Conservation (phyloP, 2,113 vertebrate species). For the Gnathonemus longibarbis region DNA sequence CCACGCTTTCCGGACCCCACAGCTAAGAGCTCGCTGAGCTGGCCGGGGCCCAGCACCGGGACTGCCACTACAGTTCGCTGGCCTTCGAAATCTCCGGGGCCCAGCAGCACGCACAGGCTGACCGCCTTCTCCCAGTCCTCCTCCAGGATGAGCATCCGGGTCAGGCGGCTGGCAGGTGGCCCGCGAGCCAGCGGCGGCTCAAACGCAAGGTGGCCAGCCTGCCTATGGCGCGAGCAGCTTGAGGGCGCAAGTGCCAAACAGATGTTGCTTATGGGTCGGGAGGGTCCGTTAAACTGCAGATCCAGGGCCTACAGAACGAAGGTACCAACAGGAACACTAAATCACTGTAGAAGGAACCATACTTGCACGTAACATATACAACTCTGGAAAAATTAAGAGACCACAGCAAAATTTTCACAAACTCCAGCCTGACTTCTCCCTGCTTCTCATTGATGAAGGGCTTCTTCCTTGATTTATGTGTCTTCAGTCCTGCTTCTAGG, state of each 20-base stretch:
- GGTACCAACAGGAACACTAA: neutral
- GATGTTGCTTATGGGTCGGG: constrained; percentile 47
- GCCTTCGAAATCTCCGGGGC: constrained; percentile 26
- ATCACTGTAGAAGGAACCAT: neutral
- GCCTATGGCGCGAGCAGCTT: constrained; percentile 51
- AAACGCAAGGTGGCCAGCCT: constrained; percentile 30
- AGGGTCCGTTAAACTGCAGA: constrained; percentile 32
- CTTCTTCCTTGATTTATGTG: too few relatives aligned
- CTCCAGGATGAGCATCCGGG: constrained; percentile 22
- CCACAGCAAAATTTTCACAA: neutral
- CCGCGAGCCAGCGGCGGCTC: constrained; percentile 34
- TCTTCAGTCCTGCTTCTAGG: too few relatives aligned
- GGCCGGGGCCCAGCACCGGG: constrained; percentile 34
- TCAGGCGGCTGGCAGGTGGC: constrained; percentile 36
- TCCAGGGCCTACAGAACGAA: constrained; percentile 34
- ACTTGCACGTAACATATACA: neutral
- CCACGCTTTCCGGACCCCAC: constrained; percentile 12
- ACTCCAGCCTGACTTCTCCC: neutral
- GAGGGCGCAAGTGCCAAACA: constrained; percentile 53
- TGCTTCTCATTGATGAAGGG: neutral
- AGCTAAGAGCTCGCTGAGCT: constrained; percentile 34
- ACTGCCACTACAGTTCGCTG: constrained; percentile 47
- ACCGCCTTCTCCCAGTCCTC: constrained; percentile 49
- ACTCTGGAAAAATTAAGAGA: neutral
- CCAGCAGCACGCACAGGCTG: constrained; percentile 46